These are phyloP conservation scores for Cosmorhoe ocellata DNA, from an alignment of 2,888 invertebrate genomes.

Conservation along the genomic window DNA sequence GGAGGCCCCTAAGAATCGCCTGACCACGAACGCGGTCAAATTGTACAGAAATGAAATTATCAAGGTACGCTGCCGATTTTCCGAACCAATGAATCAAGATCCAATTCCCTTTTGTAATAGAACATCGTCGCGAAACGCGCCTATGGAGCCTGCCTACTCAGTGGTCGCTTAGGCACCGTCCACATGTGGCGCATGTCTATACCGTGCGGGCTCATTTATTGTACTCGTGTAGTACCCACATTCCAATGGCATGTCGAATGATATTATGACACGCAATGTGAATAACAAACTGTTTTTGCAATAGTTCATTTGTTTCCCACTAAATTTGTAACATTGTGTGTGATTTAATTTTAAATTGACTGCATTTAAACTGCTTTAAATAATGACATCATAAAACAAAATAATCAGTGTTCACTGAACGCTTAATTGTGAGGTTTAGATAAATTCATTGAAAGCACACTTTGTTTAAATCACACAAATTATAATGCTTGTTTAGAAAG, in stretches of 20 bases:
- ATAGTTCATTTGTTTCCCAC: slow-evolving; percentile 40
- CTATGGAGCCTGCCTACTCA: slow-evolving; percentile 76
- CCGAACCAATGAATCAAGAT: slow-evolving; percentile 83
- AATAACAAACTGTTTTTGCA: slow-evolving; percentile 47
- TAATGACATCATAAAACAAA: slow-evolving; percentile 11
- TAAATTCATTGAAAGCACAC: slow-evolving; percentile 1
- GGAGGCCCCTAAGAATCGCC: slow-evolving; percentile 77
- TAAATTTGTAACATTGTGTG: slow-evolving; percentile 34
- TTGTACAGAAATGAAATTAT: slow-evolving; percentile 83
- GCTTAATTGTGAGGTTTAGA: slow-evolving; percentile 3
- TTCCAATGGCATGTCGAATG: slow-evolving; percentile 51
- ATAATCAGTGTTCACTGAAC: slow-evolving; percentile 10
- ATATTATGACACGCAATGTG: slow-evolving; percentile 51
- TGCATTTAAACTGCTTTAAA: slow-evolving; percentile 17
- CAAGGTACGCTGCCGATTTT: slow-evolving; percentile 83
- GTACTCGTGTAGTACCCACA: slow-evolving; percentile 43
- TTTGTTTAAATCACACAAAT: slow-evolving; percentile 1
- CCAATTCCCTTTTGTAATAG: slow-evolving; percentile 83
- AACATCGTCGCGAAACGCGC: slow-evolving; percentile 80
- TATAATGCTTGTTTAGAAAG: not conserved
- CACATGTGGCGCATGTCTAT: slow-evolving; percentile 45
- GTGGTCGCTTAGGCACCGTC: slow-evolving; percentile 64
- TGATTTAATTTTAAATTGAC: slow-evolving; percentile 23
- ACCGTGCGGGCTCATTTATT: slow-evolving; percentile 45
- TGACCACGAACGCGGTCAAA: slow-evolving; percentile 81